phyloP scores from a whole-genome alignment of 2,888 invertebrate species.

The Cheilosia pagana region DNA sequence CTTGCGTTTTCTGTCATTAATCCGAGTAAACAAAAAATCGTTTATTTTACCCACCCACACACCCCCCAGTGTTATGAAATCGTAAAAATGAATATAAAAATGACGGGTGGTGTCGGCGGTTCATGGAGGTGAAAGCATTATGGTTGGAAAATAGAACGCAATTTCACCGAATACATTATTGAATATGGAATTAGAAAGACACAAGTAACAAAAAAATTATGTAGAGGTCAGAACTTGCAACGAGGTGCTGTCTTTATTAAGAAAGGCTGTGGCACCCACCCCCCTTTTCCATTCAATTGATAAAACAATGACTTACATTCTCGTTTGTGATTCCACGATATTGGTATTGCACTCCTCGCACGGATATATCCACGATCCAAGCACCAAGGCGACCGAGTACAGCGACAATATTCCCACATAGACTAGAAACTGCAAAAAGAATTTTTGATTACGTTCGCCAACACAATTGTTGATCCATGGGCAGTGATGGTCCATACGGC shows the following conservation, averaged over 20 bases:
- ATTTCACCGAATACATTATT: neutral
- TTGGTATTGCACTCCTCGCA: constrained; percentile 88
- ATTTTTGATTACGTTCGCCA: constrained; percentile 95
- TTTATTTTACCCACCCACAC: neutral
- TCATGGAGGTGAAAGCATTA: neutral
- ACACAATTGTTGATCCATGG: constrained; percentile 97
- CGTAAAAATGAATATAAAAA: constrained; percentile 1
- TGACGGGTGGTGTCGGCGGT: neutral
- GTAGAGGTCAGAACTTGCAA: too few relatives aligned
- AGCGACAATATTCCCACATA: constrained; percentile 89
- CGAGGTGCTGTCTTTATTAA: too few relatives aligned
- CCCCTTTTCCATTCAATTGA: too few relatives aligned
- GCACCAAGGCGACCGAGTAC: constrained; percentile 89
- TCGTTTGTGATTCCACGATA: constrained; percentile 87
- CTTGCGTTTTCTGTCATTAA: neutral
- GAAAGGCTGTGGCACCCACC: too few relatives aligned
- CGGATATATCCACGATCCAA: constrained; percentile 89
- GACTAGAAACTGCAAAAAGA: constrained; percentile 93
- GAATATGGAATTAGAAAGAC: neutral
- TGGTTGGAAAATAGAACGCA: neutral
- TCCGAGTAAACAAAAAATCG: neutral
- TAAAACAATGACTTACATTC: constrained; percentile 86
- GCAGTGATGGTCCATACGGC: constrained; percentile 87
- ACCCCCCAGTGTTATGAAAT: neutral
- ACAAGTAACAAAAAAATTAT: neutral